These are phyloP conservation scores for Petrolisthes cinctipes DNA, from an alignment of 2,888 invertebrate species.

Conservation along the genomic window DNA sequence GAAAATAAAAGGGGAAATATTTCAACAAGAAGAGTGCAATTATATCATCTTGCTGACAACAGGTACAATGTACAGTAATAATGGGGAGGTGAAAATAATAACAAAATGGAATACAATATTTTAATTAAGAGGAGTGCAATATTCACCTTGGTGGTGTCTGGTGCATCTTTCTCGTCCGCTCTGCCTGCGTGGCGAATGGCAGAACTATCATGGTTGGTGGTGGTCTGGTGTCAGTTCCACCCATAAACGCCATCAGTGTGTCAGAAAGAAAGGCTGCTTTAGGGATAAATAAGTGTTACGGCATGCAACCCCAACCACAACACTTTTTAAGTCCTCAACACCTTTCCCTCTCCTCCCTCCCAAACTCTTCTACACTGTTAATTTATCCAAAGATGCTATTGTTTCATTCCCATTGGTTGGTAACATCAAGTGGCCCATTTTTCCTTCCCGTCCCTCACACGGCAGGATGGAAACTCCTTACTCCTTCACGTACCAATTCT, in stretches of 20 bases:
- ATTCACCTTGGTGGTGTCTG: conserved; percentile 56
- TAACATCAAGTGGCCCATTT: too few species aligned
- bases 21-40: conserved; percentile 19
- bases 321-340: background rate
- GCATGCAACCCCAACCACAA: conserved; percentile 25
- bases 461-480: too few species aligned
- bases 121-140: conserved; percentile 37
- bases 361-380: background rate
- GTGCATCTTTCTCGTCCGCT: conserved; percentile 46
- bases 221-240: conserved; percentile 43
- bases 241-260: conserved; percentile 48
- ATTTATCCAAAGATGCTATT: too few species aligned
- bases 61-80: conserved; percentile 9
- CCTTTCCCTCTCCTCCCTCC: background rate
- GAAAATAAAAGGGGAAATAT: conserved; percentile 13
- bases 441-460: too few species aligned
- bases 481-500: too few species aligned
- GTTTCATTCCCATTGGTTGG: too few species aligned
- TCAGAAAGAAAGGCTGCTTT: conserved; percentile 53
- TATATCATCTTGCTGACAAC: background rate
- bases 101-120: conserved; percentile 24
- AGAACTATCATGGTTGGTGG: conserved; percentile 53
- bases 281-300: conserved; percentile 41
- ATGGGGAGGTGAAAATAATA: conserved; percentile 11
- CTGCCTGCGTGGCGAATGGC: conserved; percentile 28